Evolutionary conservation across 2,113 vertebrate species (phyloP), one percentile per base, ranked within the genome.

Genomic region (Python bivittatus): DNA sequence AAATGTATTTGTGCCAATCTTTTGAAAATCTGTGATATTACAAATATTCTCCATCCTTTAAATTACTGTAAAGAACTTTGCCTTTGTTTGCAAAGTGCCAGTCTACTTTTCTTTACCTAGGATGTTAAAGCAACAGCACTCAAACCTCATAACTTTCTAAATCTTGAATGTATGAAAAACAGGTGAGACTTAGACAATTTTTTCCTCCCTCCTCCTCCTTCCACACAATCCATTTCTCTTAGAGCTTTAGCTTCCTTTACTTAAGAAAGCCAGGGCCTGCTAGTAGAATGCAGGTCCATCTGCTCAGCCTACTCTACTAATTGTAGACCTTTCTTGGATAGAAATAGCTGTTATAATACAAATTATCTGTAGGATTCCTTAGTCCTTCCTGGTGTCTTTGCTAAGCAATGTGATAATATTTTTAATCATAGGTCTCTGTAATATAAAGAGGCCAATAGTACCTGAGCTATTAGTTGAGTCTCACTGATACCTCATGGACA

Each of bases 1-100:
- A 25, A 8, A 9, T 13, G 0, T 1, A n/a, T 2, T 48, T 53
- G 11, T 0, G 0, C 44, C 64, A 56, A 4, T 44, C 6, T 17
- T 25, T 33, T 52, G 15, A 88, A 93, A 48, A 72, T 91, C 61
- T 84, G 22, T 52, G 29, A 88, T 68, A 60, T 84, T 22, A 90
- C 92, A 25, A 57, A 3, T 9, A 25, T 2, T 72, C 61, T 42
- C 38, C 22, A 12, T 42, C 60, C 6, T 12, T 84, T 48, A 9
- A 11, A 48, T 1, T 68, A 0, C n/a, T 92, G 92, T 52, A 4
- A 87, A 83, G 7, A 11, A 22, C 15, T 86, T 29, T 89, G 52
- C 89, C 88, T 87, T 52, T 48, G 13, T 84, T 90, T 56, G 48
- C 60, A 33, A 42, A 3, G 0, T 0, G 3, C 23, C 3, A 11